Base-by-base conservation (phyloP, 2,113 vertebrate genomes). In the Sinocyclocheilus maitianheensis region DNA sequence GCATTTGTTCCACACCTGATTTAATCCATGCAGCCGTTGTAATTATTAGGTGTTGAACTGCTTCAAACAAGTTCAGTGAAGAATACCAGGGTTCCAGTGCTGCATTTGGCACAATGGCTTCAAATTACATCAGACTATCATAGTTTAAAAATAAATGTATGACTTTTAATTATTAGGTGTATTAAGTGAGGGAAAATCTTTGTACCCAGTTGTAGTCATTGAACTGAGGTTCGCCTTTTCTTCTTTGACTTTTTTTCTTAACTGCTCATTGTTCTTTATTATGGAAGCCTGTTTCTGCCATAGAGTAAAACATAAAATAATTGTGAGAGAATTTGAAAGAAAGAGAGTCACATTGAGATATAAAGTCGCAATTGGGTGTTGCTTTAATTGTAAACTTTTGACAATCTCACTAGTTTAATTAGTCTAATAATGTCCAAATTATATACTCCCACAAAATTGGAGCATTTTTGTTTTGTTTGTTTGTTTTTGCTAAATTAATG, bases 41-140 rank as follows among this genome's bases (percentile, higher is more conserved):
- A 83, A 83, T 83, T 83, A 83, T 83, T 83, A 69, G 48, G 60
- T 67, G 60, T 81, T 67, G 16, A 81, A 81, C 62, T 55, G 81
- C 80, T 82, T 72, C 65, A 24, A 83, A 83, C 81, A 55, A 22
- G 46, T 58, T 72, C 67, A 53, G 6, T 34, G 46, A 82, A 71
- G 46, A 82, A 67, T 82, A 51, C 81, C 3, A 71, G 26, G 48
- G 48, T 67, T 81, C 40, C 34, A 34, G 22, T 13, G 79, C 79
- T 65, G 22, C 79, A 60, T 67, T 48, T 34, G 40, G 74, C 58
- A 53, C 75, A 69, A 65, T 85, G 76, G 76, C 24, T 51, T 85
- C 20, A 79, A 69, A 69, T 77, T 12, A 85, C 40, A 6, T 26
- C 24, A 77, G 74, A 9, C 6, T 3, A 18, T 51, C 65, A 40